phyloP scores from a whole-genome alignment of 2,113 vertebrate genomes.

The Astatoreochromis straeleni region DNA sequence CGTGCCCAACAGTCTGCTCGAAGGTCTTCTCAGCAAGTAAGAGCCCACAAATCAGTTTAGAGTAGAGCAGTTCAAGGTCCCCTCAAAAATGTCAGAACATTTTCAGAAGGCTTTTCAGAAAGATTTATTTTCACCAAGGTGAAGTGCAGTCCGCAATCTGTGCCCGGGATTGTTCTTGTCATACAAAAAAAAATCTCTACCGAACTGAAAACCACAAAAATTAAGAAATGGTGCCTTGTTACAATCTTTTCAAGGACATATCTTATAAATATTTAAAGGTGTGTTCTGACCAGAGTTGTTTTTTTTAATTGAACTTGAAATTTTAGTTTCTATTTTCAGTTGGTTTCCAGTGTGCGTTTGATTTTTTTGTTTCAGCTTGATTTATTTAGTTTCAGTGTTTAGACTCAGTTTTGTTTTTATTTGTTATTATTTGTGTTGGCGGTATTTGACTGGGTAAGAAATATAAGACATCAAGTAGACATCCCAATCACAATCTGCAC shows the following conservation, averaged over 20 bases:
- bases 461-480: background rate
- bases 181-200: background rate
- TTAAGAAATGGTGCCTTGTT: background rate
- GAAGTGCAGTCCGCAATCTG: background rate
- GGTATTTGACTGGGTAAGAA: background rate
- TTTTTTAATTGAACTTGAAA: background rate
- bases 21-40: slow-evolving; percentile 76
- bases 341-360: background rate
- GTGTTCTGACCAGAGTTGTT: background rate
- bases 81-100: background rate
- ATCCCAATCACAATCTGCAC: background rate
- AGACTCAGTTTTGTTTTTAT: background rate
- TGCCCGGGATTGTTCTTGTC: background rate
- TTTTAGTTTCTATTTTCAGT: background rate
- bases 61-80: background rate
- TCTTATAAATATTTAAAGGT: background rate
- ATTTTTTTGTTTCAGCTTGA: background rate
- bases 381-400: background rate
- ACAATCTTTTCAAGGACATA: background rate
- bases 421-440: background rate
- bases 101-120: background rate
- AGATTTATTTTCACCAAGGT: background rate
- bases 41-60: background rate
- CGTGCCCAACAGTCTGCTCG: slow-evolving; percentile 74
- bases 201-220: background rate